phyloP scores from a whole-genome alignment of 1,140 invertebrate genomes.

The Euglossa dilemma region DNA sequence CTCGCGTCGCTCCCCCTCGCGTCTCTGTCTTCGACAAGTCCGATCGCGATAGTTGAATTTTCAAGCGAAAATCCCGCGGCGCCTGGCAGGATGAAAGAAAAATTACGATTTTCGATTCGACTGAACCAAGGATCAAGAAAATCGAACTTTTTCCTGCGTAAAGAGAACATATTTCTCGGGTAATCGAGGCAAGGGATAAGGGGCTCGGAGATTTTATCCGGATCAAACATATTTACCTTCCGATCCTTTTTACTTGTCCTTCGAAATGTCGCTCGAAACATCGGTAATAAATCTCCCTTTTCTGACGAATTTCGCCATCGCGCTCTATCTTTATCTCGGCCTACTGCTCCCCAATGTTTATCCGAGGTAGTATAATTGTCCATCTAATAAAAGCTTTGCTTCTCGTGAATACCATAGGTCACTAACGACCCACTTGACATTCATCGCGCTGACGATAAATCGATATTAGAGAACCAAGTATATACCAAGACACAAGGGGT shows the following conservation, averaged over 20 bases:
- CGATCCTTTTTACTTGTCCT: too few species aligned
- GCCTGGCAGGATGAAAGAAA: not conserved
- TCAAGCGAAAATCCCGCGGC: not conserved
- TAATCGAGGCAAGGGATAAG: not conserved
- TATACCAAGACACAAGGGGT: not conserved
- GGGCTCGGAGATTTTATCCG: not conserved
- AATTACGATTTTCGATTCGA: not conserved
- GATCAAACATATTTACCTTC: too few species aligned
- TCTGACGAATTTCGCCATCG: too few species aligned
- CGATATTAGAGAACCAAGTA: not conserved
- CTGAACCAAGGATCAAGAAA: constrained; percentile 2
- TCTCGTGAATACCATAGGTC: too few species aligned
- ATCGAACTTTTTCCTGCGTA: not conserved
- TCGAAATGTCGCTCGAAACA: too few species aligned
- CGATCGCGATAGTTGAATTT: constrained; percentile 52
- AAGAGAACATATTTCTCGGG: not conserved
- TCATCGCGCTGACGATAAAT: not conserved
- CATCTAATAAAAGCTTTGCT: not conserved
- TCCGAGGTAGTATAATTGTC: not conserved
- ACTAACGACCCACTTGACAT: not conserved
- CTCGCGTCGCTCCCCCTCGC: constrained; percentile 15
- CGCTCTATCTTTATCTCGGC: not conserved
- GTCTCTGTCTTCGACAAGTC: constrained; percentile 36
- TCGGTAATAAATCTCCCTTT: too few species aligned
- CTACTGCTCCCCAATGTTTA: not conserved